Percentiles rank a stretch among this genome's conserved stretches.
These are phyloP conservation scores for Neodiprion pinetum DNA, from an alignment of 1,140 invertebrate species.

Conservation along the genomic window DNA sequence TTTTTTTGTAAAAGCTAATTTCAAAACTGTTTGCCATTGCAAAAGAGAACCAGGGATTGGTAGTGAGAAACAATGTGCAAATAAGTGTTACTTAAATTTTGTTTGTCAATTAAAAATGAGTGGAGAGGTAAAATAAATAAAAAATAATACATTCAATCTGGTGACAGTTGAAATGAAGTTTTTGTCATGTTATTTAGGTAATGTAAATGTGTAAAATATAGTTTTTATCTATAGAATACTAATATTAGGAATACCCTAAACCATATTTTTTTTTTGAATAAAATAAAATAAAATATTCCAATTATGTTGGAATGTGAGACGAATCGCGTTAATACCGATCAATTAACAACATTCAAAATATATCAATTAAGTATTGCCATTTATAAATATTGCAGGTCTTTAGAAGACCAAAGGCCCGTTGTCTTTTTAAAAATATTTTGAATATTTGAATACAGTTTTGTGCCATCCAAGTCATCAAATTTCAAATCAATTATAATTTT, in stretches of 20 bases:
- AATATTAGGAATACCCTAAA: not conserved
- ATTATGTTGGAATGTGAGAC: not conserved
- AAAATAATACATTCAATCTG: no score
- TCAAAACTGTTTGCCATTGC: no score
- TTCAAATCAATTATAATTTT: not conserved
- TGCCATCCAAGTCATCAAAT: not conserved
- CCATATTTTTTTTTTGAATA: not conserved
- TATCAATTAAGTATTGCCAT: not conserved
- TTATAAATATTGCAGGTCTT: not conserved
- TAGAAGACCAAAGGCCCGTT: slow-evolving; percentile 2
- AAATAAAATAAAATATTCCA: not conserved
- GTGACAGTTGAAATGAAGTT: no score
- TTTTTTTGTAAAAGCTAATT: no score
- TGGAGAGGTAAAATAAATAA: no score
- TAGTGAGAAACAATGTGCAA: no score
- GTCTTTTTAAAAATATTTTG: not conserved
- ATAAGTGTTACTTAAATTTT: no score
- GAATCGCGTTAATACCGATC: not conserved
- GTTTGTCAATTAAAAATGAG: no score
- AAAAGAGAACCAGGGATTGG: no score
- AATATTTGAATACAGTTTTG: not conserved
- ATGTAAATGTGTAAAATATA: not conserved
- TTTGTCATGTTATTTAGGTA: no score
- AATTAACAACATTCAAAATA: not conserved
- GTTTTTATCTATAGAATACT: not conserved